Base-by-base conservation (phyloP, 1,140 invertebrate species). In the Saccostrea echinata region DNA sequence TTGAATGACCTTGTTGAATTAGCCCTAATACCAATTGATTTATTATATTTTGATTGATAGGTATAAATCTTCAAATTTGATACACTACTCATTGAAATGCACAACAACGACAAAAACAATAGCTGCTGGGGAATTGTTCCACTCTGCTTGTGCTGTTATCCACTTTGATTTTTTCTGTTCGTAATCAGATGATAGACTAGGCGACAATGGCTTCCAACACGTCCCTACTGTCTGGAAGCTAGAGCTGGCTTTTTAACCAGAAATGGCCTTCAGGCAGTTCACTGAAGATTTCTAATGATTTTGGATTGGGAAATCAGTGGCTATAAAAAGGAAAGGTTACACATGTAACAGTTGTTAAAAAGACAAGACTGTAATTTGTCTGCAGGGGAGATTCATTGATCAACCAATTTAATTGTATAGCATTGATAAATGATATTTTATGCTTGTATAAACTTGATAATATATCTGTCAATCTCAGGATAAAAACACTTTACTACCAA, bases 391-490 rank as follows among this genome's bases (percentile, higher is more conserved):
- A 76, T 18, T 12, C 24, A 3, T 30, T 76, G 68, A 76, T 76
- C 68, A 76, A 27, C 1, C 30, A 30, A 11, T 33, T 33, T 76
- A 76, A 76, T 76, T 30, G 68, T 76, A 43, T 43, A 76, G 68
- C 27, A 30, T 11, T 76, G 68, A 76, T 76, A 16, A 76, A 76
- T 76, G 24, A 76, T 33, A 76, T 64, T 43, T 33, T 76, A 33
- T 76, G 68, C 27, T 76, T 76, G 68, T 76, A 16, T 33, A 76
- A 76, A 76, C 68, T 76, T 76, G 68, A 33, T 76, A 27, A 76
- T 76, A 76, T 33, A 76, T 76, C 30, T 76, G 68, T 76, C 24
- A 33, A 76, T 30, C 68, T 76, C 9, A 3, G 24, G 13, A 76
- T 30, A 30, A 76, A 76, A 76, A 61, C 12, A 76, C 11, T 33